Conservation (phyloP, 2,888 invertebrate genomes). For the Halictus ligatus region DNA sequence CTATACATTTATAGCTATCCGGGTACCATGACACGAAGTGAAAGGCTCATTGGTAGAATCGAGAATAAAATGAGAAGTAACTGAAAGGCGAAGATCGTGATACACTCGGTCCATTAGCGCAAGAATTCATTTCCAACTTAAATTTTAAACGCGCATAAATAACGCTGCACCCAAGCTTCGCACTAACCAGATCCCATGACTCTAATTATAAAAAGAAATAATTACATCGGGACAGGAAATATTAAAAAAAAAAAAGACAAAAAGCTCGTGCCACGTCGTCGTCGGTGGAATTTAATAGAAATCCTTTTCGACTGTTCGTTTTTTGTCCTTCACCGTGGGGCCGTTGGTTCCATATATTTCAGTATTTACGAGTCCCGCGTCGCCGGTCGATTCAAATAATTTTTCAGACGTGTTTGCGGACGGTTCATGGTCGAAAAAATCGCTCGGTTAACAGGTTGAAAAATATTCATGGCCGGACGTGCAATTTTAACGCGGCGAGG, state of each 20-base stretch:
- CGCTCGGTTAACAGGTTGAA: constrained; percentile 6
- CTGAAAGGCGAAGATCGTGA: constrained; percentile 3
- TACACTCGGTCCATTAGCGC: constrained; percentile 1
- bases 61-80: constrained; percentile 5
- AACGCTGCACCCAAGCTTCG: neutral
- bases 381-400: neutral
- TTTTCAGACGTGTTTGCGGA: neutral
- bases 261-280: neutral
- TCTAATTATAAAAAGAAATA: neutral
- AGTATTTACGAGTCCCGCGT: neutral
- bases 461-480: neutral
- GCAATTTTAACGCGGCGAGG: neutral
- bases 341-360: neutral
- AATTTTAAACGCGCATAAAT: neutral
- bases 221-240: neutral
- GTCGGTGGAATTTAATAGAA: neutral
- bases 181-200: neutral
- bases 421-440: constrained; percentile 3
- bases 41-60: constrained; percentile 5
- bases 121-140: neutral
- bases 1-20: neutral
- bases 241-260: neutral
- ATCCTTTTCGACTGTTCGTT: neutral
- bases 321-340: neutral
- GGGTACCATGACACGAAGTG: constrained; percentile 3